A percentile compares a stretch with the other conserved stretches of the same genome.
Conservation (phyloP, 2,888 invertebrate genomes). For the Eupithecia dodoneata region DNA sequence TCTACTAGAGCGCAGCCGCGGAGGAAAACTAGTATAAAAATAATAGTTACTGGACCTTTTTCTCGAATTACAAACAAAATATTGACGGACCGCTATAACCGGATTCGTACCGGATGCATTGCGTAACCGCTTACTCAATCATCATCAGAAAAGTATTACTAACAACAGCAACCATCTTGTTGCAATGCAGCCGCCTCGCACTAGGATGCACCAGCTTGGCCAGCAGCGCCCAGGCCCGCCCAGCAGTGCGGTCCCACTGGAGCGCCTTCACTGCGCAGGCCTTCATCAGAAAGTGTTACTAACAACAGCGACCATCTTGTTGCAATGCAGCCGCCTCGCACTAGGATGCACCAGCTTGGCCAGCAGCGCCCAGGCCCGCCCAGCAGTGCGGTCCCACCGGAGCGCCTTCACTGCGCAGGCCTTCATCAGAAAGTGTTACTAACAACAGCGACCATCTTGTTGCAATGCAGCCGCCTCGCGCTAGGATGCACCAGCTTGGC, state of each 20-base stretch:
- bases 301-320: constrained; percentile 6
- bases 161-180: constrained; percentile 5
- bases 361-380: constrained; percentile 69
- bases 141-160: not conserved
- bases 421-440: constrained; percentile 33
- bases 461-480: constrained; percentile 62
- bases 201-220: constrained; percentile 59
- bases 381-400: constrained; percentile 65
- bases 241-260: constrained; percentile 65
- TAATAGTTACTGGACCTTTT: too few relatives aligned
- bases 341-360: constrained; percentile 59
- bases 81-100: too few relatives aligned
- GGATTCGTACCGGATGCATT: too few relatives aligned
- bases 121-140: too few relatives aligned
- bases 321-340: constrained; percentile 62
- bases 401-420: constrained; percentile 70
- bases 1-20: too few relatives aligned
- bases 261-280: constrained; percentile 70
- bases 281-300: constrained; percentile 33
- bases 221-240: constrained; percentile 69
- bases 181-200: constrained; percentile 62
- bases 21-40: too few relatives aligned
- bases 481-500: constrained; percentile 59
- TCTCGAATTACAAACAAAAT: too few relatives aligned
- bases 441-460: constrained; percentile 6